A percentile compares a stretch with the other conserved stretches of the same genome.
Conservation (phyloP, 2,113 vertebrate genomes). For the Neodon shergylaensis region DNA sequence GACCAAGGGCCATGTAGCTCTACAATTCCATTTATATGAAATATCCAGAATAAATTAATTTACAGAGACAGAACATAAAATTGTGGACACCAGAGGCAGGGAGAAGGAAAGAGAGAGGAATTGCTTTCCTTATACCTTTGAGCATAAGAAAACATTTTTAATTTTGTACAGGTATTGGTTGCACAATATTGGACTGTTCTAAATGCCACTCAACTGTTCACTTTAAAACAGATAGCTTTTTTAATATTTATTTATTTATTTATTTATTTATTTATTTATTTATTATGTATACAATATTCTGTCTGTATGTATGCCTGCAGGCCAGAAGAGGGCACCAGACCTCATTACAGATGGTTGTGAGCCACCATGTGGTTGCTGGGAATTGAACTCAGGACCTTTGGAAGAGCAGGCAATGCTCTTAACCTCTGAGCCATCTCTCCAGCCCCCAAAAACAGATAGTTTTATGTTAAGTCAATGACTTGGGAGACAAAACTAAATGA, state of each 20-base stretch:
- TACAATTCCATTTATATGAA: not conserved
- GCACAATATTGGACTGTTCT: not conserved
- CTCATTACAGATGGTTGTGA: too few species aligned
- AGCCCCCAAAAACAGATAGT: not conserved
- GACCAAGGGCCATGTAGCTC: not conserved
- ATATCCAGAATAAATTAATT: not conserved
- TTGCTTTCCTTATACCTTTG: too few species aligned
- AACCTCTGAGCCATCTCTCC: too few species aligned
- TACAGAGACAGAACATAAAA: not conserved
- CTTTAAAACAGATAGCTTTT: not conserved
- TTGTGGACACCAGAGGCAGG: not conserved
- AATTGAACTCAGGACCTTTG: too few species aligned
- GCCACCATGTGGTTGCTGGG: too few species aligned
- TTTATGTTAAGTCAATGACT: not conserved
- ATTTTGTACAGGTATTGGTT: not conserved
- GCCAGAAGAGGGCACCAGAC: too few species aligned
- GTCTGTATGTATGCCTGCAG: too few species aligned
- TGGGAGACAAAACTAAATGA: not conserved
- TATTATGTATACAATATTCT: too few species aligned
- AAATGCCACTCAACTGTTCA: not conserved
- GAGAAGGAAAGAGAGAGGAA: not conserved
- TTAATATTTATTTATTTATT: too few species aligned
- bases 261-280: too few species aligned
- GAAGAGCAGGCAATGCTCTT: too few species aligned
- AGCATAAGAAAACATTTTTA: not conserved